Conservation (phyloP, 2,797 vertebrate species). For the Catharus ustulatus region DNA sequence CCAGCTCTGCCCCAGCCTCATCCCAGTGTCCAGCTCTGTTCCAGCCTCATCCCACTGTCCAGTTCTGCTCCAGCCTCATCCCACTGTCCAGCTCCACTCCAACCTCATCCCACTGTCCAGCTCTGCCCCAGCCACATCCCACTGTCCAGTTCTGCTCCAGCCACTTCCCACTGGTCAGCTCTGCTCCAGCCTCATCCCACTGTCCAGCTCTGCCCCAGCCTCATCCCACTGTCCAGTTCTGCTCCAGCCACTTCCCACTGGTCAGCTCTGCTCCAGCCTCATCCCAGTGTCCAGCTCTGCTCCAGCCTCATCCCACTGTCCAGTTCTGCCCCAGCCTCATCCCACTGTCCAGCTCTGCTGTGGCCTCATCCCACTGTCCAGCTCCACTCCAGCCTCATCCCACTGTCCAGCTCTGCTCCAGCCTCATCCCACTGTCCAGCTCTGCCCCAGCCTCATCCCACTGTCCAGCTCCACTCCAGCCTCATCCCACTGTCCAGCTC, state of each 20-base stretch:
- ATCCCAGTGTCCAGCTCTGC: no score
- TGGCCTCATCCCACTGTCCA: no score
- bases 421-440: neutral
- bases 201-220: fast-evolving
- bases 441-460: fast-evolving
- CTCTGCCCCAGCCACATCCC: neutral
- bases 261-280: no score
- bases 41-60: fast-evolving
- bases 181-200: fast-evolving
- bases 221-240: neutral
- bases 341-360: no score
- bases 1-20: no score
- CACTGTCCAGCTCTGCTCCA: fast-evolving
- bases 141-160: no score
- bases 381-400: fast-evolving
- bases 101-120: fast-evolving
- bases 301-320: no score
- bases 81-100: neutral
- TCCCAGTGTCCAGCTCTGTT: no score
- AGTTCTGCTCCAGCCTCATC: neutral
- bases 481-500: neutral
- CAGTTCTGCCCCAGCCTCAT: no score
- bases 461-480: neutral
- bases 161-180: fast-evolving
- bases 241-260: no score